Percentiles rank a stretch among this genome's conserved stretches.
Conservation (phyloP, 2,113 vertebrate genomes). For the Syrrhaptes paradoxus region DNA sequence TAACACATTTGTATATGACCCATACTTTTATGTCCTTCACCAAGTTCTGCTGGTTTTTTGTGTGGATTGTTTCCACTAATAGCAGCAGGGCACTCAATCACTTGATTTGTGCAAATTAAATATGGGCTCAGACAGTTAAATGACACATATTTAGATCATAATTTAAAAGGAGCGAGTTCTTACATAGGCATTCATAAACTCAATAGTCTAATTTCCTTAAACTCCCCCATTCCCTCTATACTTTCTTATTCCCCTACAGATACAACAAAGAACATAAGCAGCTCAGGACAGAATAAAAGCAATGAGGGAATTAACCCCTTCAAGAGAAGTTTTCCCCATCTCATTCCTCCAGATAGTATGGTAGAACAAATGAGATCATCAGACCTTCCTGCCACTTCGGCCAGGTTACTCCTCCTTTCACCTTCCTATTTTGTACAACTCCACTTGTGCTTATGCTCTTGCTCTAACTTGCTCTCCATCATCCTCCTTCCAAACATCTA, state of each 20-base stretch:
- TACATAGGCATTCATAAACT: neutral
- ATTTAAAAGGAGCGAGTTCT: neutral
- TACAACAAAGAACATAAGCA: neutral
- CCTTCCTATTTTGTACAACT: neutral
- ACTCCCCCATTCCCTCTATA: neutral
- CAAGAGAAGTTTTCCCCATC: neutral
- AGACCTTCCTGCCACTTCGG: neutral
- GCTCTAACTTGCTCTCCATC: neutral
- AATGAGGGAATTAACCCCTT: neutral
- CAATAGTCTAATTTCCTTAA: neutral
- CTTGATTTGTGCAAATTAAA: neutral
- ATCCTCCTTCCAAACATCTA: neutral
- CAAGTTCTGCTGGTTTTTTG: neutral
- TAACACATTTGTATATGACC: neutral
- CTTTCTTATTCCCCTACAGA: neutral
- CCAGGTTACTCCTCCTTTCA: neutral
- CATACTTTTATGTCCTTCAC: neutral
- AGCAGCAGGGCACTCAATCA: neutral
- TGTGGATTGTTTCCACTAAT: neutral
- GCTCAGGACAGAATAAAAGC: neutral
- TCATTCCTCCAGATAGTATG: neutral
- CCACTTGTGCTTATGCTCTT: neutral
- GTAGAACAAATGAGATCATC: neutral
- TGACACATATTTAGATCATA: neutral
- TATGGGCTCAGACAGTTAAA: neutral